A percentile compares a stretch with the other conserved stretches of the same genome.
Conservation (phyloP, 2,888 invertebrate genomes). For the Orthonevra nobilis region DNA sequence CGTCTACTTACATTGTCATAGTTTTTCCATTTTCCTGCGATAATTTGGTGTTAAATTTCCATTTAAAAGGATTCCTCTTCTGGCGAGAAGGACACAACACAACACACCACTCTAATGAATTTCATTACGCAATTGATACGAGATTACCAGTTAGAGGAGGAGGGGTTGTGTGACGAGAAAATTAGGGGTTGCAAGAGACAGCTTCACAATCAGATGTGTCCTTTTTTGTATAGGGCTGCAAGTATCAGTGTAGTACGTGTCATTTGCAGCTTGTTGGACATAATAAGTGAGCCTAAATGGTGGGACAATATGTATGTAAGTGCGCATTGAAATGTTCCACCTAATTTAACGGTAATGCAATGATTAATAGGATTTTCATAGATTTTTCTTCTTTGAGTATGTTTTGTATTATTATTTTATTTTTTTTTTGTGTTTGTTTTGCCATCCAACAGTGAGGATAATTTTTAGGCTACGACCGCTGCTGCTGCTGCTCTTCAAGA, state of each 20-base stretch:
- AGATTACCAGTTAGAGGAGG: constrained; percentile 27
- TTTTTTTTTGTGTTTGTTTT: constrained; percentile 7
- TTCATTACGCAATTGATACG: constrained; percentile 60
- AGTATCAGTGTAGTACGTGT: constrained; percentile 54
- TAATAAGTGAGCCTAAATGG: constrained; percentile 55
- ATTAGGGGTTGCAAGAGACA: constrained; percentile 41
- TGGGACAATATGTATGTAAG: constrained; percentile 53
- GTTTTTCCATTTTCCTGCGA: constrained; percentile 67
- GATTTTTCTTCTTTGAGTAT: constrained; percentile 56
- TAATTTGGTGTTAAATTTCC: constrained; percentile 74
- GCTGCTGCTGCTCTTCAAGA: too few relatives aligned
- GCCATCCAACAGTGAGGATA: constrained; percentile 33
- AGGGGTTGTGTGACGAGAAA: constrained; percentile 32
- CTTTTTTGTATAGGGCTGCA: constrained; percentile 21
- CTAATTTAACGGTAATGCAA: constrained; percentile 76
- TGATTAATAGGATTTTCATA: constrained; percentile 77
- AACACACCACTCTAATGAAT: constrained; percentile 62
- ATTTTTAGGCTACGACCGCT: constrained; percentile 26
- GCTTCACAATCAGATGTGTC: constrained; percentile 26
- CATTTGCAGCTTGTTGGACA: constrained; percentile 65
- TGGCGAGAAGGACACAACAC: constrained; percentile 27
- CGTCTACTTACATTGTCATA: constrained; percentile 68
- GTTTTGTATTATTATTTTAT: constrained; percentile 15
- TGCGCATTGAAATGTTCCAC: constrained; percentile 77
- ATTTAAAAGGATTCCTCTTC: constrained; percentile 72